These are phyloP conservation scores for Cololabis saira DNA, from an alignment of 2,113 vertebrate genomes.

Conservation along the genomic window DNA sequence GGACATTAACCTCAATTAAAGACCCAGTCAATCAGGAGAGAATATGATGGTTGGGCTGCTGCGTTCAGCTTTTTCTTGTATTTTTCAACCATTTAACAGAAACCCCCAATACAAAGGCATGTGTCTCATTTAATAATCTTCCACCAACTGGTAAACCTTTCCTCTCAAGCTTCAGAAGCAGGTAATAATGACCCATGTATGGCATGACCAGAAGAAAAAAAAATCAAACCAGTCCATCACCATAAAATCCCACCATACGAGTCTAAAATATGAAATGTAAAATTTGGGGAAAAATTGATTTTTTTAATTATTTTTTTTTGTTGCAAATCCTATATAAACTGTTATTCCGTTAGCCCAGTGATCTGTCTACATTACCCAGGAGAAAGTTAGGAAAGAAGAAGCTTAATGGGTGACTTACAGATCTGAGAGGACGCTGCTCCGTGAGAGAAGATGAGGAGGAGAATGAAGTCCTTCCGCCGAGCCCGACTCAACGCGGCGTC, in stretches of 20 bases:
- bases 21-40: background rate
- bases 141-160: background rate
- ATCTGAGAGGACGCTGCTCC: constrained; percentile 34
- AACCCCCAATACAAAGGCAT: background rate
- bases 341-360: background rate
- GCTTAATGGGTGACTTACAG: constrained; percentile 33
- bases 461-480: constrained; percentile 36
- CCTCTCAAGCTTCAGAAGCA: background rate
- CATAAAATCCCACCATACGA: constrained; percentile 1
- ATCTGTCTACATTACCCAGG: background rate
- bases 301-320: background rate
- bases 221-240: constrained; percentile 3
- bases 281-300: too few relatives aligned
- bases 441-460: constrained; percentile 27
- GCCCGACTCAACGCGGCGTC: constrained; percentile 48
- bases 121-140: background rate
- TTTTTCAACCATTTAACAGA: background rate
- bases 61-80: background rate
- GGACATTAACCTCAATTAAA: background rate
- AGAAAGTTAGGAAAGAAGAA: constrained; percentile 22
- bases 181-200: background rate
- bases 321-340: background rate
- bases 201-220: constrained; percentile 2
- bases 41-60: too few relatives aligned
- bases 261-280: background rate